Conservation (phyloP, 2,888 invertebrate species). For the Polydrusus tereticollis region DNA sequence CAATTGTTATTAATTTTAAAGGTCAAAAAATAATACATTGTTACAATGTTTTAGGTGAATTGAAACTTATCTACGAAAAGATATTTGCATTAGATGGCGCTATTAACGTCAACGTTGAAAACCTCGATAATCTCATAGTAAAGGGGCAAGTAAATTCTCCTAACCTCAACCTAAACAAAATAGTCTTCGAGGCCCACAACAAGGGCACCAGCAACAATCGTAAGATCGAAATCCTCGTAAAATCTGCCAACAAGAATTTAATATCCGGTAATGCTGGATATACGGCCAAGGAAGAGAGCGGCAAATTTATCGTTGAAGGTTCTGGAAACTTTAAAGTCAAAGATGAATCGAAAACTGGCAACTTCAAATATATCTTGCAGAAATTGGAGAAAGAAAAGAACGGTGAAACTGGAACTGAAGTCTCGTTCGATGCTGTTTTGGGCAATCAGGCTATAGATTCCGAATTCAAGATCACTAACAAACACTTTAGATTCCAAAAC, state of each 20-base stretch:
- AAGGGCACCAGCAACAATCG: slow-evolving; percentile 73
- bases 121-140: slow-evolving; percentile 76
- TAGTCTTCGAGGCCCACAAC: slow-evolving; percentile 75
- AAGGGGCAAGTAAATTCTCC: slow-evolving; percentile 75
- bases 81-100: slow-evolving; percentile 71
- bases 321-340: slow-evolving; percentile 80
- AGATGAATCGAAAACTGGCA: slow-evolving; percentile 77
- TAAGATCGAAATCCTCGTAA: slow-evolving; percentile 74
- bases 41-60: slow-evolving; percentile 62
- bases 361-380: slow-evolving; percentile 81
- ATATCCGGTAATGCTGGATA: slow-evolving; percentile 79
- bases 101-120: slow-evolving; percentile 71
- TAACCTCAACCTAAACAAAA: slow-evolving; percentile 75
- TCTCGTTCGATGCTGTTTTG: slow-evolving; percentile 77
- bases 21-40: too few species aligned
- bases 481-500: slow-evolving; percentile 78
- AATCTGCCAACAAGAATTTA: slow-evolving; percentile 75
- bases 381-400: slow-evolving; percentile 71
- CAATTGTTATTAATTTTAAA: too few species aligned
- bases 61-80: slow-evolving; percentile 62
- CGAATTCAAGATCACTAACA: slow-evolving; percentile 79
- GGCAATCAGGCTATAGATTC: slow-evolving; percentile 79
- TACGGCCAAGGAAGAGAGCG: slow-evolving; percentile 78
- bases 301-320: slow-evolving; percentile 81
- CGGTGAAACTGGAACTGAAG: slow-evolving; percentile 77